These are phyloP conservation scores for Tarsius wallacei DNA, from an alignment of 2,797 vertebrate genomes.

Conservation along the genomic window DNA sequence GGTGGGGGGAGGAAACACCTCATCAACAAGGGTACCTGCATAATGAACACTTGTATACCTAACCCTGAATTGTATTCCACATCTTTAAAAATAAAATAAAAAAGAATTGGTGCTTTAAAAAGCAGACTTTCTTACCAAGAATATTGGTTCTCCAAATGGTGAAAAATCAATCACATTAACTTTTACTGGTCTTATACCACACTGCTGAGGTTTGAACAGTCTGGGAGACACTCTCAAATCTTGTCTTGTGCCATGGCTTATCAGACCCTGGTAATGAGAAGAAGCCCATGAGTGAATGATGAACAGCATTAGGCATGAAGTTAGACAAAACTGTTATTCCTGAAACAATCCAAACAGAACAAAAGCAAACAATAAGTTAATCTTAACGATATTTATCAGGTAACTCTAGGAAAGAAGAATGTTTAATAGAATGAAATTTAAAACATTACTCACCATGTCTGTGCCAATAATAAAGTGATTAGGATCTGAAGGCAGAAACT, in stretches of 20 bases:
- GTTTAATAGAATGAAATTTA: neutral
- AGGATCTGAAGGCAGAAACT: slow-evolving; percentile 95
- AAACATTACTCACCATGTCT: slow-evolving; percentile 93
- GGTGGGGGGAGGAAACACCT: no score
- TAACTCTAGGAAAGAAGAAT: neutral
- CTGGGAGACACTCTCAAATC: slow-evolving; percentile 93
- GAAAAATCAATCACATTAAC: slow-evolving; percentile 95
- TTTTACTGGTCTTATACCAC: slow-evolving; percentile 89
- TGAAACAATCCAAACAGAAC: neutral
- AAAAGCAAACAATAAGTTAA: neutral
- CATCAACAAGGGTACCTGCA: no score
- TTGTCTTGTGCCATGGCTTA: slow-evolving; percentile 95
- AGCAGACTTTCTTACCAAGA: slow-evolving; percentile 93
- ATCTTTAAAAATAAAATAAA: neutral
- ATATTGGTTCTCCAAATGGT: slow-evolving; percentile 94
- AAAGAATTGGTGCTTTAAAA: neutral
- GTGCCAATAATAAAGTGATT: slow-evolving; percentile 96
- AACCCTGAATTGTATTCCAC: no score
- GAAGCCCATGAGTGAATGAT: neutral
- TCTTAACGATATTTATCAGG: neutral
- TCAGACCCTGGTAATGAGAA: slow-evolving; percentile 92
- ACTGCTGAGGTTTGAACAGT: slow-evolving; percentile 93
- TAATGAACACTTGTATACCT: no score
- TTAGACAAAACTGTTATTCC: neutral
- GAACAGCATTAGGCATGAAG: neutral